Percentiles rank a stretch among this genome's conserved stretches.
Evolutionary conservation across 1,140 invertebrate genomes (phyloP).

Genomic region (Panonychus citri): DNA sequence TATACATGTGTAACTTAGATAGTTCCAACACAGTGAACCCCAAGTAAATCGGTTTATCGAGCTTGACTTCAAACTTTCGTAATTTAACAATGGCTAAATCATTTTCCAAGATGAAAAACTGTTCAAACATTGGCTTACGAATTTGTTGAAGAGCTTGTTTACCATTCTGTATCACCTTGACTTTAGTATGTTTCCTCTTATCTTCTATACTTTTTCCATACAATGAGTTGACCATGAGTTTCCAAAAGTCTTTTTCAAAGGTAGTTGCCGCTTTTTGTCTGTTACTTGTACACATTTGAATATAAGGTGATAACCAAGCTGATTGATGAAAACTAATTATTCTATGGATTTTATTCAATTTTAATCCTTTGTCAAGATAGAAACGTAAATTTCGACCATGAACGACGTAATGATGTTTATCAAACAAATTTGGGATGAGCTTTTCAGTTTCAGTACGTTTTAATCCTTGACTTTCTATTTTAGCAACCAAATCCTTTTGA

Average conservation of each 20-base stretch:
- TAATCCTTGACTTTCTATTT: background rate
- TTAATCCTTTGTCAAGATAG: slow-evolving; percentile 24
- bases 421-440: slow-evolving; percentile 4
- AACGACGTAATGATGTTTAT: slow-evolving; percentile 23
- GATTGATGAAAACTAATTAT: slow-evolving; percentile 27
- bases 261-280: slow-evolving; percentile 15
- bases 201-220: slow-evolving; percentile 30
- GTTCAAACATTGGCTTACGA: slow-evolving; percentile 22
- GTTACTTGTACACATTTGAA: slow-evolving; percentile 23
- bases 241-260: slow-evolving; percentile 20
- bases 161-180: slow-evolving; percentile 20
- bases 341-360: slow-evolving; percentile 26
- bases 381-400: slow-evolving; percentile 28
- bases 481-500: background rate
- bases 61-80: slow-evolving; percentile 12
- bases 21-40: slow-evolving; percentile 16
- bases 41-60: slow-evolving; percentile 18
- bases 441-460: background rate
- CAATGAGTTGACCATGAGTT: slow-evolving; percentile 25
- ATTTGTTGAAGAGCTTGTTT: slow-evolving; percentile 19
- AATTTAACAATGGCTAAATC: slow-evolving; percentile 10
- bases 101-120: slow-evolving; percentile 13
- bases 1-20: slow-evolving; percentile 17
- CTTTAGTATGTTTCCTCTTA: slow-evolving; percentile 23
- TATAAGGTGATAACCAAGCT: slow-evolving; percentile 25